Evolutionary conservation across 2,797 vertebrate genomes (phyloP), one percentile per base, ranked within the genome.

Genomic region (Rhodeus uyekii): DNA sequence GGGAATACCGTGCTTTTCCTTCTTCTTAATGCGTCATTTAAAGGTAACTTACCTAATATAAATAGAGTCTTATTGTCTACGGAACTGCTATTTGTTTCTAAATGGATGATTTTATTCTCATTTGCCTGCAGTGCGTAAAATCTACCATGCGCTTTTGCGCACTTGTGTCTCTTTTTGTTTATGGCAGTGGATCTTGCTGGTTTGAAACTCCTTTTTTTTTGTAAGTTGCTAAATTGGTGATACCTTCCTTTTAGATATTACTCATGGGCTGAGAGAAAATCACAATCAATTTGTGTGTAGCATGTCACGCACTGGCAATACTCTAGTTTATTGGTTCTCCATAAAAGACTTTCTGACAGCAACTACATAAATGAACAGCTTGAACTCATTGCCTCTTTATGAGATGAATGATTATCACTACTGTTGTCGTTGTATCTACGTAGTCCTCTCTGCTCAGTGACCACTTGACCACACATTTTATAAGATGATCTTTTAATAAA

Each of bases 101-200:
- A 75, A 81, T 42, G 13, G 12, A 29, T 58, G 24, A 32, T 60
- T 82, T 19, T 46, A 82, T 46, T 68, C 29, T 61, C 14, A 8
- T 46, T 60, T 10, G 29, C 63, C 81, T 76, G 81, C 73, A 82
- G 81, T 76, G 74, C 81, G 81, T 76, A 76, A 82, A 67, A 36
- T 82, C 48, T 53, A 53, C 71, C 36, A 34, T 24, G 48, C 36
- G 71, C 80, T 32, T 65, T 75, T 42, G 46, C 44, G 71, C 80
- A 55, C 44, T 39, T 74, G 46, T 68, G 50, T 44, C 29, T 69
- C 10, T 22, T 68, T 44, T 44, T 60, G 50, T 24, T 19, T 46
- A 22, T 58, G 19, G 16, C 24, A 61, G 27, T 60, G 38, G 39
- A 73, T 12, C 22, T 29, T 16, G 12, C 22, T 18, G 29, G 5